A percentile compares a stretch with the other conserved stretches of the same genome.
Evolutionary conservation across 2,888 invertebrate genomes (phyloP).

Genomic region (Rhodophaea formosa): DNA sequence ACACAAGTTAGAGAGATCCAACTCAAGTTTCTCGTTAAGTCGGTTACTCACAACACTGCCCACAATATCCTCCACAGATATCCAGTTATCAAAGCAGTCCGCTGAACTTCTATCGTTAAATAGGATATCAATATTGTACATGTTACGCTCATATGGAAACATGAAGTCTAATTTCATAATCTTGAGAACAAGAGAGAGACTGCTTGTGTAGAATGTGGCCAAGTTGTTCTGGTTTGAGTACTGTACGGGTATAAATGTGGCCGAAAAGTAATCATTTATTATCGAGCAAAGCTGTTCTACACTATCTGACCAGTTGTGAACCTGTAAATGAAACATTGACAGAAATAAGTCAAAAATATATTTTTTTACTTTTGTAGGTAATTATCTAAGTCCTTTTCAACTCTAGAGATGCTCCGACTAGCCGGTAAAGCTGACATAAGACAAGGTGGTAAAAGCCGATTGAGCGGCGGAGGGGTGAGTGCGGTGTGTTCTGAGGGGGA

Average conservation of each 20-base stretch:
- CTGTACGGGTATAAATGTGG: slow-evolving; percentile 53
- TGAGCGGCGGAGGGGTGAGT: too few species aligned
- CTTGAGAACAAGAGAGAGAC: slow-evolving; percentile 51
- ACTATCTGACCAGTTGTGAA: slow-evolving; percentile 59
- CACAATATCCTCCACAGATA: slow-evolving; percentile 58
- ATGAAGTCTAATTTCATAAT: slow-evolving; percentile 63
- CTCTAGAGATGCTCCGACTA: too few species aligned
- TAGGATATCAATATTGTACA: slow-evolving; percentile 62
- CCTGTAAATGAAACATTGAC: slow-evolving; percentile 40
- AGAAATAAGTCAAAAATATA: too few species aligned
- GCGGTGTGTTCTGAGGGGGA: too few species aligned
- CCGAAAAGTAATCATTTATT: slow-evolving; percentile 47
- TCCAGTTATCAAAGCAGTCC: slow-evolving; percentile 51
- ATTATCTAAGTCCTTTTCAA: too few species aligned
- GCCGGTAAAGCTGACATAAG: too few species aligned
- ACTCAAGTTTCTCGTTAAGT: slow-evolving; percentile 51
- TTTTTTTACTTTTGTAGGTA: too few species aligned
- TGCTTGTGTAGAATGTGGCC: slow-evolving; percentile 62
- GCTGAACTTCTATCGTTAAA: slow-evolving; percentile 60
- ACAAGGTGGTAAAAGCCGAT: too few species aligned
- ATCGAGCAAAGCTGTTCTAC: slow-evolving; percentile 50
- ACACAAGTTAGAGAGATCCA: slow-evolving; percentile 64
- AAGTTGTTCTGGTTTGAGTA: slow-evolving; percentile 44
- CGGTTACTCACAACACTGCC: slow-evolving; percentile 51
- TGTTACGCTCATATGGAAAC: slow-evolving; percentile 57